phyloP scores from a whole-genome alignment of 2,113 vertebrate species.

The Takifugu bimaculatus region DNA sequence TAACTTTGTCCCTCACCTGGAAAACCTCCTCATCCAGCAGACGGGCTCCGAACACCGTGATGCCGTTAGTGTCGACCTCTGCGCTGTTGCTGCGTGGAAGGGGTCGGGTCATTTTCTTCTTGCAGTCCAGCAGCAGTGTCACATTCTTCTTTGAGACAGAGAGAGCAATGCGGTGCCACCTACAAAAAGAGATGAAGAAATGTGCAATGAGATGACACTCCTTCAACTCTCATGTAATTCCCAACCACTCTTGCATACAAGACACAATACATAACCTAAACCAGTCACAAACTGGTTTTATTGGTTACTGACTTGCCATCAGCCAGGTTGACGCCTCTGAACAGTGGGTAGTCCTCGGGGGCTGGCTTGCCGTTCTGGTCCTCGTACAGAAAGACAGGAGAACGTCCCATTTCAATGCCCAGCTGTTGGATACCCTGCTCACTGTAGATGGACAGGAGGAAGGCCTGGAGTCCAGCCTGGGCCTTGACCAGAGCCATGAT shows the following conservation, averaged over 20 bases:
- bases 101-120: constrained; percentile 80
- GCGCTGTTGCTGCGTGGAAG: constrained; percentile 78
- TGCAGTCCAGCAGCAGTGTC: constrained; percentile 87
- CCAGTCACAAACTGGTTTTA: constrained; percentile 42
- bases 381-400: constrained; percentile 85
- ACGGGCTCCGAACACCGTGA: constrained; percentile 85
- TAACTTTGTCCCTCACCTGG: constrained; percentile 71
- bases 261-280: constrained; percentile 30
- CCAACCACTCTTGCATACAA: constrained; percentile 8
- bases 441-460: constrained; percentile 86
- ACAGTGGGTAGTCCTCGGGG: constrained; percentile 83
- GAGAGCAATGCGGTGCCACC: constrained; percentile 88
- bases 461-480: constrained; percentile 80
- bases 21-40: constrained; percentile 87
- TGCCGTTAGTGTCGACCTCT: constrained; percentile 81
- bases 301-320: constrained; percentile 91
- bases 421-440: constrained; percentile 84
- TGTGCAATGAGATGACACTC: constrained; percentile 3
- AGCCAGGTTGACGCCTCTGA: constrained; percentile 83
- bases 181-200: constrained; percentile 48
- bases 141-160: constrained; percentile 85
- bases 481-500: constrained; percentile 83
- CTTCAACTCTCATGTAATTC: not conserved
- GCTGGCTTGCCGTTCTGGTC: constrained; percentile 83
- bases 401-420: constrained; percentile 84